Conservation (phyloP, 2,797 vertebrate genomes). For the Squalus acanthias region DNA sequence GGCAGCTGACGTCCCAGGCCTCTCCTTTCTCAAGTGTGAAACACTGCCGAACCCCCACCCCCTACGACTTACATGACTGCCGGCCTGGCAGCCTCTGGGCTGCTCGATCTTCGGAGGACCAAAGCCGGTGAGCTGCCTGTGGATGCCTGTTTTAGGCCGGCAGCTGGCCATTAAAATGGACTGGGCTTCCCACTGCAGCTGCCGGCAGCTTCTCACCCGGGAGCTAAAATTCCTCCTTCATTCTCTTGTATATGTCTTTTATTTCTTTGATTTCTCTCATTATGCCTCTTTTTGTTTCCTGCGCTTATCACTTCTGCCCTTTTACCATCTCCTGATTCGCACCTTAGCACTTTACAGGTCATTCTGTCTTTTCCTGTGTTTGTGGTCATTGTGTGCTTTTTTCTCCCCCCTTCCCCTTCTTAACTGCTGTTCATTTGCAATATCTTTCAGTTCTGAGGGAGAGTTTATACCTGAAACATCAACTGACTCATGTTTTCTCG, state of each 20-base stretch:
- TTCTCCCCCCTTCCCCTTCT: background rate
- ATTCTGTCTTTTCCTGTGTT: background rate
- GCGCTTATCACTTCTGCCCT: background rate
- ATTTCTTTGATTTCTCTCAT: background rate
- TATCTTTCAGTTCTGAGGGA: background rate
- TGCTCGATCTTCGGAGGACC: background rate
- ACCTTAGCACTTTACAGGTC: too few species aligned
- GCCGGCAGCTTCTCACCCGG: background rate
- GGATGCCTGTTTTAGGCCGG: background rate
- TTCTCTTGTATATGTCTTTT: background rate
- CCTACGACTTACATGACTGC: background rate
- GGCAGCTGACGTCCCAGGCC: background rate
- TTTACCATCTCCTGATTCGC: background rate
- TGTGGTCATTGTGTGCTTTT: background rate
- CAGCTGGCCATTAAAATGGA: background rate
- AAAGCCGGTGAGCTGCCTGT: background rate
- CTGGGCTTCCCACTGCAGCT: background rate
- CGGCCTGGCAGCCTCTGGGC: background rate
- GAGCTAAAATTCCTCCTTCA: background rate
- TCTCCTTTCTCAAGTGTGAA: background rate
- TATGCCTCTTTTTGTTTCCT: background rate
- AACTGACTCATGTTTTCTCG: background rate
- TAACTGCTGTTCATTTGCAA: background rate
- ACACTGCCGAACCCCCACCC: background rate
- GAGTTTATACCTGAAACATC: background rate